Percentiles rank a stretch among this genome's conserved stretches.
Evolutionary conservation across 92 coral and sea anemone species (phyloP).

Genomic region (Meandrina meandrites): DNA sequence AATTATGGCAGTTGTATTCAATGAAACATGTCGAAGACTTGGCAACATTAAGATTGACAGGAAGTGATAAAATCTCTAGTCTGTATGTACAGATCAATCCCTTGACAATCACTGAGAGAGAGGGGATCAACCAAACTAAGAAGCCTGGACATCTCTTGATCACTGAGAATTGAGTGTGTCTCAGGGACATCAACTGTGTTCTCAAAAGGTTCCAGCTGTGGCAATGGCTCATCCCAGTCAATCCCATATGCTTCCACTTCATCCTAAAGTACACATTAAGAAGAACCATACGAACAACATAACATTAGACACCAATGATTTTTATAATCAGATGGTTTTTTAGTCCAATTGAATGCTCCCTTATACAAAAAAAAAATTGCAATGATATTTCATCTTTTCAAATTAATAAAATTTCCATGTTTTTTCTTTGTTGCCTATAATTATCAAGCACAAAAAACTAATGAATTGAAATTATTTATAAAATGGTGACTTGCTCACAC

Average conservation of each 20-base stretch:
- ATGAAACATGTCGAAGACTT: no score
- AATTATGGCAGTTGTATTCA: no score
- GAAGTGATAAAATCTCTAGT: slow-evolving; percentile 38
- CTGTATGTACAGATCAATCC: slow-evolving; percentile 56
- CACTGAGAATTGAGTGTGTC: slow-evolving; percentile 53
- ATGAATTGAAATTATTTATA: not conserved
- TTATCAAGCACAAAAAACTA: not conserved
- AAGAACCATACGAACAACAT: slow-evolving; percentile 8
- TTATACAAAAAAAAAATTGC: not conserved
- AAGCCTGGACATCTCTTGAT: slow-evolving; percentile 47
- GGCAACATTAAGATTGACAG: slow-evolving; percentile 31
- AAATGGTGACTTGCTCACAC: slow-evolving; percentile 19
- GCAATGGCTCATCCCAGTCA: slow-evolving; percentile 64
- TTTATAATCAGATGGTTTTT: slow-evolving; percentile 22
- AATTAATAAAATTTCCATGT: not conserved
- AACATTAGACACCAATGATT: slow-evolving; percentile 12
- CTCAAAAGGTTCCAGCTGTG: slow-evolving; percentile 57
- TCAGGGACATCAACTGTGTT: slow-evolving; percentile 46
- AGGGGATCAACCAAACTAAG: slow-evolving; percentile 44
- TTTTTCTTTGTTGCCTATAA: slow-evolving; percentile 3
- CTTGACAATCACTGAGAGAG: slow-evolving; percentile 42
- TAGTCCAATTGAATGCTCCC: slow-evolving; percentile 10
- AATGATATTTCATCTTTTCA: not conserved
- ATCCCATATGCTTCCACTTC: slow-evolving; percentile 50
- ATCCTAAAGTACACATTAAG: slow-evolving; percentile 34